Percentiles rank a stretch among this genome's conserved stretches.
Evolutionary conservation across 2,113 vertebrate species (phyloP).

Genomic region (Phocoena sinus): DNA sequence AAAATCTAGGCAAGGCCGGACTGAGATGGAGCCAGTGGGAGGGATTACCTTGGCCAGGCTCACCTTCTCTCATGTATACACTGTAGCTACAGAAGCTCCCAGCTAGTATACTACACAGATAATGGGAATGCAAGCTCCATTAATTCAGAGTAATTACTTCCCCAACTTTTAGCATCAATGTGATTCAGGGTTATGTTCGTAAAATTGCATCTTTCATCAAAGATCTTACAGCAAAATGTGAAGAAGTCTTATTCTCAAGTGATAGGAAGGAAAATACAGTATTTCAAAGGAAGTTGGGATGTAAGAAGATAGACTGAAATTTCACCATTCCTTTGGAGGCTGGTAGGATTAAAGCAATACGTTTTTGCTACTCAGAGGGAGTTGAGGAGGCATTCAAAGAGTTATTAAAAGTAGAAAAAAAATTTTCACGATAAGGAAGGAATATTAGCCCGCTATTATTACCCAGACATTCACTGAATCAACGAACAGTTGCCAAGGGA

Average conservation of each 20-base stretch:
- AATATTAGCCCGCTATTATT: background rate
- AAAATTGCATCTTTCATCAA: background rate
- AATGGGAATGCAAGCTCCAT: background rate
- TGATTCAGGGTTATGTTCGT: background rate
- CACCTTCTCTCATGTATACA: background rate
- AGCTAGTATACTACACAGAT: background rate
- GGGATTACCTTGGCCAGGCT: background rate
- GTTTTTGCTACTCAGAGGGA: background rate
- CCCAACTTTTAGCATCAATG: background rate
- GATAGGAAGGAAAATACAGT: background rate
- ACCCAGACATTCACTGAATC: background rate
- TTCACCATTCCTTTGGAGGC: background rate
- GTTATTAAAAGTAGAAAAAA: background rate
- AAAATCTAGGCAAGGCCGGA: background rate
- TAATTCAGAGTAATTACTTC: background rate
- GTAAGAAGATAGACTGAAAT: background rate
- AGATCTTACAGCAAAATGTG: background rate
- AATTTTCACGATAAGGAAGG: background rate
- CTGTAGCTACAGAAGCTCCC: background rate
- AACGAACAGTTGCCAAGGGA: background rate
- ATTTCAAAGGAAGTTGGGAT: background rate
- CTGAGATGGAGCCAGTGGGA: background rate
- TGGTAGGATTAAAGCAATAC: background rate
- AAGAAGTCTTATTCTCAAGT: background rate
- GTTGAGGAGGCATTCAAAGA: background rate